Base-by-base conservation (phyloP, 2,797 vertebrate species). In the Harpagifer antarcticus region DNA sequence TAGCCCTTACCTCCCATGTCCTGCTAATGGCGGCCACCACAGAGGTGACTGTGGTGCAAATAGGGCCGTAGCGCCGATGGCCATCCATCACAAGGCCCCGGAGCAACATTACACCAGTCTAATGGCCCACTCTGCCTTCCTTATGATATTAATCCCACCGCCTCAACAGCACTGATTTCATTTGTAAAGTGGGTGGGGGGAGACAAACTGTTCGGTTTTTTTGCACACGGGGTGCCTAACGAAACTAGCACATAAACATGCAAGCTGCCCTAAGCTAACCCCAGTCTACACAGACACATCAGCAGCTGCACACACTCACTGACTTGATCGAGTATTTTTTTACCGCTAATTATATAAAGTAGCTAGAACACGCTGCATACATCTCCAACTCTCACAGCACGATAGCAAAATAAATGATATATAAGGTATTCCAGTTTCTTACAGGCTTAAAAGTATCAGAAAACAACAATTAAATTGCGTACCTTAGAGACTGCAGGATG, bases 21-120 rank as follows among this genome's bases (percentile, higher is more conserved):
- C 95, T 93, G 95, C 95, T 97, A 97, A 97, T 98, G 97, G 97
- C 93, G 94, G 95, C 95, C 94, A 96, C 96, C 95, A 91, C 96
- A 96, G 96, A 97, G 96, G 96, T 97, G 96, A 97, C 96, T 96
- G 94, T 96, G 95, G n/a, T 94, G 96, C 96, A 97, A 97, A 97
- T 96, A 97, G 96, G 96, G 95, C 95, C 92, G 94, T 88, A 89
- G 93, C 94, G 94, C 95, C 95, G 93, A 94, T 91, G 95, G 96
- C 94, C 96, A 97, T 97, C 96, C 96, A 97, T 98, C 96, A 96
- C 93, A 86, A 93, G 94, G 96, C 96, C 97, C 96, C 91, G 94
- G 96, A 96, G 97, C 96, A 96, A 96, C 96, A 97, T 97, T 97
- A 97, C 95, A 95, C 95, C 95, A 91, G 95, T 95, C 95, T 97